Conservation (phyloP, 2,797 vertebrate genomes). For the Sebastes hubbsi region DNA sequence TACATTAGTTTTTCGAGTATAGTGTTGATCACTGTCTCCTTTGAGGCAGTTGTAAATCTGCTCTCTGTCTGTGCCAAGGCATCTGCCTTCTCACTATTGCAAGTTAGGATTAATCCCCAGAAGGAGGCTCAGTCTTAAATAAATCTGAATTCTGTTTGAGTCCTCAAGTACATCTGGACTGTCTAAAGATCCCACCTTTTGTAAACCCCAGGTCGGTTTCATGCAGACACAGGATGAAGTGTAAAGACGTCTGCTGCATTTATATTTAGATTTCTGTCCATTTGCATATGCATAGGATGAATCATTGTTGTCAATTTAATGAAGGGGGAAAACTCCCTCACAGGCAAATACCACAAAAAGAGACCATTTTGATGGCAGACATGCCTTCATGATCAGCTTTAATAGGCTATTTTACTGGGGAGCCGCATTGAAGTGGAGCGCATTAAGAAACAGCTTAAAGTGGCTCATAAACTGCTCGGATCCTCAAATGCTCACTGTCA, state of each 20-base stretch:
- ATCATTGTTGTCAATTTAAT: constrained; percentile 74
- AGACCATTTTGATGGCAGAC: constrained; percentile 69
- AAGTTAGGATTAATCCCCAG: constrained; percentile 48
- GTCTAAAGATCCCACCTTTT: constrained; percentile 45
- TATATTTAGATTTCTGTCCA: constrained; percentile 49
- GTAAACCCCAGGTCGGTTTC: constrained; percentile 27
- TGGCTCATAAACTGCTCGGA: constrained; percentile 70
- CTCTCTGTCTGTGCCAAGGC: constrained; percentile 42
- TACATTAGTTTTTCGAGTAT: constrained; percentile 57
- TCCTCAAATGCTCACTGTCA: constrained; percentile 48
- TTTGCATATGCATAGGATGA: constrained; percentile 74
- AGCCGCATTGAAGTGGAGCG: constrained; percentile 64
- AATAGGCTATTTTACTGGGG: constrained; percentile 74
- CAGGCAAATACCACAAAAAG: constrained; percentile 65
- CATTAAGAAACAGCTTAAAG: constrained; percentile 75
- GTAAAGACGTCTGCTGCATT: constrained; percentile 16
- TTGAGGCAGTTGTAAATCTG: constrained; percentile 40
- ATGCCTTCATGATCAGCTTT: constrained; percentile 77
- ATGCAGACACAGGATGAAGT: constrained; percentile 1
- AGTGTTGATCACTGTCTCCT: constrained; percentile 48
- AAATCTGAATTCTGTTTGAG: constrained; percentile 28
- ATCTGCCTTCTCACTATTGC: constrained; percentile 46
- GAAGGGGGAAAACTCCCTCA: constrained; percentile 60
- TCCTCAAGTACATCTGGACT: constrained; percentile 39
- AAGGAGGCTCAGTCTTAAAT: constrained; percentile 42